These are phyloP conservation scores for Sparidentex hasta DNA, from an alignment of 2,797 vertebrate genomes.

Conservation along the genomic window DNA sequence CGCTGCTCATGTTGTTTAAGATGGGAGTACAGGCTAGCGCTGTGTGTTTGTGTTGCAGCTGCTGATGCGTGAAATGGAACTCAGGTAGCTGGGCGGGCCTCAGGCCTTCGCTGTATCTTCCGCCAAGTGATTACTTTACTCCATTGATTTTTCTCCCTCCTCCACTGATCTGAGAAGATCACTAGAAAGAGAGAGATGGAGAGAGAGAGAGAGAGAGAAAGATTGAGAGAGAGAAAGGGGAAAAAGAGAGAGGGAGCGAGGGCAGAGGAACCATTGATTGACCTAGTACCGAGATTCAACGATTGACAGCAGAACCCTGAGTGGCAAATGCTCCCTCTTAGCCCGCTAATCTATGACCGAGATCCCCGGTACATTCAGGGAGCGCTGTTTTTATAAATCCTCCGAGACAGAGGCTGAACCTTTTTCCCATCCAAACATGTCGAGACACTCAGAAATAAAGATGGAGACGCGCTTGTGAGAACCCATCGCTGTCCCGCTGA, in stretches of 20 bases:
- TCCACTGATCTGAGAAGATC: constrained; percentile 85
- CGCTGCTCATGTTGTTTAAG: constrained; percentile 81
- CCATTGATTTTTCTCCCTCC: constrained; percentile 85
- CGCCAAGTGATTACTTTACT: constrained; percentile 86
- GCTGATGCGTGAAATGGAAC: constrained; percentile 89
- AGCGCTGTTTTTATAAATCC: constrained; percentile 61
- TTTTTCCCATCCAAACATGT: constrained; percentile 41
- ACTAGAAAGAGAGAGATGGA: constrained; percentile 64
- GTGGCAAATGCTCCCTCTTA: constrained; percentile 68
- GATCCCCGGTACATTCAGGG: constrained; percentile 51
- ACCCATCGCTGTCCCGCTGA: constrained; percentile 18
- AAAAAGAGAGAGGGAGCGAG: constrained; percentile 28
- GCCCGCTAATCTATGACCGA: constrained; percentile 63
- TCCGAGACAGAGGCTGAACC: constrained; percentile 39
- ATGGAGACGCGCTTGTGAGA: constrained; percentile 19
- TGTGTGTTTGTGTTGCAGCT: constrained; percentile 85
- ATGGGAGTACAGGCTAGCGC: constrained; percentile 73
- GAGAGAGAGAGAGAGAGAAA: constrained; percentile 41
- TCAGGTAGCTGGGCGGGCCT: constrained; percentile 84
- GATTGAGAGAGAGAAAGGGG: constrained; percentile 23
- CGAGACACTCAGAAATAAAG: constrained; percentile 25
- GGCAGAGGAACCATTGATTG: constrained; percentile 76
- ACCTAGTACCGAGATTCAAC: constrained; percentile 79
- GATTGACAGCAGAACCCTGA: constrained; percentile 79
- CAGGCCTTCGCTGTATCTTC: constrained; percentile 83